phyloP scores from a whole-genome alignment of 2,888 invertebrate species.

The Atethmia centrago region DNA sequence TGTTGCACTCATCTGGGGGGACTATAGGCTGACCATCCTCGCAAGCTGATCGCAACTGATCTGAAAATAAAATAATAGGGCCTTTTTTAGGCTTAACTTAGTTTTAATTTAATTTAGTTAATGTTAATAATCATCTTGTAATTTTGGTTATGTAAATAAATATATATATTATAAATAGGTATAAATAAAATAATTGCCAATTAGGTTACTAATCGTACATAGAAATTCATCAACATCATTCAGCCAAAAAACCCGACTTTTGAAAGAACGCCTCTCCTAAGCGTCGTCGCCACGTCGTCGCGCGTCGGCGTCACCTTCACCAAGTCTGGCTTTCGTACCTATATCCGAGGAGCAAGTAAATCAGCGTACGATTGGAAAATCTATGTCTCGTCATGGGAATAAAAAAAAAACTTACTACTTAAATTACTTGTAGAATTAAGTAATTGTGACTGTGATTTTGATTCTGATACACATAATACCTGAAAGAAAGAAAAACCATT shows the following conservation, averaged over 20 bases:
- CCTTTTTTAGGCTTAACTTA: too few relatives aligned
- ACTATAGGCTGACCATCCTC: neutral
- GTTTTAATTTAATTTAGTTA: too few relatives aligned
- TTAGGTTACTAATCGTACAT: neutral
- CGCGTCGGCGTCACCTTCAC: neutral
- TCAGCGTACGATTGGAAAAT: too few relatives aligned
- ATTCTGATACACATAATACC: conserved; percentile 29
- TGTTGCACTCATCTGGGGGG: conserved; percentile 30
- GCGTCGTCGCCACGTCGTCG: neutral
- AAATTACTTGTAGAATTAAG: neutral
- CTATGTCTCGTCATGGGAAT: too few relatives aligned
- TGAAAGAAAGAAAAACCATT: conserved; percentile 21
- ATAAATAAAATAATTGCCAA: neutral
- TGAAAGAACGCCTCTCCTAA: neutral
- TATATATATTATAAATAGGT: too few relatives aligned
- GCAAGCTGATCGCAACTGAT: conserved; percentile 10
- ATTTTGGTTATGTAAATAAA: too few relatives aligned
- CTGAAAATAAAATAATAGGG: conserved; percentile 17
- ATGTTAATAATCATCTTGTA: too few relatives aligned
- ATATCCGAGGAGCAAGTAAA: neutral
- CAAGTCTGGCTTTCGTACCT: neutral
- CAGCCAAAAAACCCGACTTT: neutral
- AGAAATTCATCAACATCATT: neutral
- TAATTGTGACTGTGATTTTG: conserved; percentile 6
- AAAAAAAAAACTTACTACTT: conserved; percentile 4